Base-by-base conservation (phyloP, 2,888 invertebrate genomes). In the Micoletzkya japonica region DNA sequence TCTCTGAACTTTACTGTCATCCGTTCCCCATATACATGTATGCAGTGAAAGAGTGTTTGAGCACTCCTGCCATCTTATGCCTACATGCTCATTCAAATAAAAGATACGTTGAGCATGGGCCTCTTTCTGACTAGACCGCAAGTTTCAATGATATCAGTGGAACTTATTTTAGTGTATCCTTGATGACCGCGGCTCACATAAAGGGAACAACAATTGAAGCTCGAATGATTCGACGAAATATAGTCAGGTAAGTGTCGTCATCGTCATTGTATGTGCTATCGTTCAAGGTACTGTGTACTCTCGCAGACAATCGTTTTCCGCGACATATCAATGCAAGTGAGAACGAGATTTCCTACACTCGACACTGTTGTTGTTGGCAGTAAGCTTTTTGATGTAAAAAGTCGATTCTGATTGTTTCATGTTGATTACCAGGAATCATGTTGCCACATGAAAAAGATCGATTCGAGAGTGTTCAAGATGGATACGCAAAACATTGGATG, bases 241-340 rank as follows among this genome's bases (percentile, higher is more conserved):
- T 68, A 39, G 58, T 68, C 52, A 50, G 68, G 68, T 68, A 26
- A 2, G 66, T 17, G 10, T 7, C 7, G 26, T 54, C 20, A 20
- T 17, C 7, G 56, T 20, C 10, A 56, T 20, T 20, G 10, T 10
- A 56, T 56, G 56, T 28, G 10, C 17, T 20, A 30, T 26, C 10
- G 4, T 14, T 30, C 4, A 30, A 68, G 68, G 44, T 68, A 68
- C 49, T 68, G 68, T 34, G 57, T 57, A 0, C 58, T 68, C 14
- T 28, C 68, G 3, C 68, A 68, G 26, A 44, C 44, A 20, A 57
- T 68, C 39, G 57, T 68, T 24, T 68, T 68, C 58, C 68, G 68
- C 34, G 68, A 68, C n/a, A 68, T 68, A 57, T 58, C 57, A 4
- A 68, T 68, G 68, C 68, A 68, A 50, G 68, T 68, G 32, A 57